Evolutionary conservation across 1,140 invertebrate species (phyloP), one percentile per base, ranked within the genome.

Genomic region (Plectrocnemia conspersa): DNA sequence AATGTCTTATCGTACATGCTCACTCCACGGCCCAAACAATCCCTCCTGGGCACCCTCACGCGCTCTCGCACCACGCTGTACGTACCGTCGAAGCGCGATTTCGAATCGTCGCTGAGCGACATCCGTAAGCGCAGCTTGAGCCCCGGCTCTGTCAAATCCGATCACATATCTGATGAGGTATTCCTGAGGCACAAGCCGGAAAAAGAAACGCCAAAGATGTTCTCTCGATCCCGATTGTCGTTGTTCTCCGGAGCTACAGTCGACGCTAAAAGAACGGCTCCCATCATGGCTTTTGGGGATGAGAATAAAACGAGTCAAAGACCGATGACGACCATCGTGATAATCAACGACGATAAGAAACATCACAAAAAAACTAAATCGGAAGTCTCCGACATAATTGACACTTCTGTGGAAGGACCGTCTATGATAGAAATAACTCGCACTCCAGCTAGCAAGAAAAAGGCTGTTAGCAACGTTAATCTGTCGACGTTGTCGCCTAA

Each of bases 51-150:
- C 19, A 68, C 69, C 2, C 63, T 79, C 33, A 72, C 75, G 0
- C 67, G 77, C 4, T 79, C 79, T 1, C 65, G 74, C 24, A 80
- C 79, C 0, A 74, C 75, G 4, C 61, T 80, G n/a, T 33, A 40
- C 7, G 11, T 52, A 13, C 50, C 36, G 1, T 42, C 50, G 25
- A 7, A 36, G n/a, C 36, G 40, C 15, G 50, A 52, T 29, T 52
- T 32, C n/a, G 13, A 24, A 1, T 13, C 3, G 5, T 24, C 21
- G n/a, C 23, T 19, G 2, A 10, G 10, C 15, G 32, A 22, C 11
- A 24, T 29, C 23, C 47, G 47, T 23, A 50, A 35, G 18, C 47
- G 47, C 10, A 50, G 47, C 18, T 38, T 50, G 5, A 50, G 47
- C 16, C 35, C 45, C 47, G 47, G 38, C 18, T 38, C 47, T 5